Evolutionary conservation across 2,113 vertebrate genomes (phyloP).

Genomic region (Nycticryphes semicollaris): DNA sequence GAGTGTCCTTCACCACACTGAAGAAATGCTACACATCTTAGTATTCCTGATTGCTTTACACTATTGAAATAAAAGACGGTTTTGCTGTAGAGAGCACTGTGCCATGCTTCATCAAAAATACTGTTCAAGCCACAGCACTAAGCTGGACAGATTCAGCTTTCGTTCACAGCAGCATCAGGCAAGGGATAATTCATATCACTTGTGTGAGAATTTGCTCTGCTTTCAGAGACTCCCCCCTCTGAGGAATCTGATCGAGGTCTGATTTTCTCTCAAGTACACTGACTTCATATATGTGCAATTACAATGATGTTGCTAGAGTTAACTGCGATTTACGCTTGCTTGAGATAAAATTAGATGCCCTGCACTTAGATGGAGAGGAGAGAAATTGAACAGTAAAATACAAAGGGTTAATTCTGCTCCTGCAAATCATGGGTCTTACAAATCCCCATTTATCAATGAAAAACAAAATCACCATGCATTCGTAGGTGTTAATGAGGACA

Average conservation of each 20-base stretch:
- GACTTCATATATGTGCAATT: neutral
- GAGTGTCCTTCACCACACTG: neutral
- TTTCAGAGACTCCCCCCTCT: neutral
- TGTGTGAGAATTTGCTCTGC: neutral
- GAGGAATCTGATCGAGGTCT: neutral
- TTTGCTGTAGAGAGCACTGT: neutral
- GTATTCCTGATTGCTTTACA: neutral
- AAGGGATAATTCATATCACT: neutral
- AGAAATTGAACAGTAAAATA: neutral
- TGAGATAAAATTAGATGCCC: neutral
- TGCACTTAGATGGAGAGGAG: neutral
- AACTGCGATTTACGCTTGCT: neutral
- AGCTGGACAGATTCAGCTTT: neutral
- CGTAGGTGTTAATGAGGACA: neutral
- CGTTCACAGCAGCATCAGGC: neutral
- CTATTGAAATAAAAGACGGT: neutral
- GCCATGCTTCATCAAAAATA: neutral
- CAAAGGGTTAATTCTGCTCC: neutral
- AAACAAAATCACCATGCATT: neutral
- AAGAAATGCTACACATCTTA: neutral
- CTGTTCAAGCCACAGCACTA: neutral
- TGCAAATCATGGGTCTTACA: neutral
- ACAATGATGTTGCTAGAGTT: neutral
- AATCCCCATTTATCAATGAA: neutral
- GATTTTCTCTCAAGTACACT: neutral